phyloP scores from a whole-genome alignment of 2,888 invertebrate species.

The Diplolepis rosae region DNA sequence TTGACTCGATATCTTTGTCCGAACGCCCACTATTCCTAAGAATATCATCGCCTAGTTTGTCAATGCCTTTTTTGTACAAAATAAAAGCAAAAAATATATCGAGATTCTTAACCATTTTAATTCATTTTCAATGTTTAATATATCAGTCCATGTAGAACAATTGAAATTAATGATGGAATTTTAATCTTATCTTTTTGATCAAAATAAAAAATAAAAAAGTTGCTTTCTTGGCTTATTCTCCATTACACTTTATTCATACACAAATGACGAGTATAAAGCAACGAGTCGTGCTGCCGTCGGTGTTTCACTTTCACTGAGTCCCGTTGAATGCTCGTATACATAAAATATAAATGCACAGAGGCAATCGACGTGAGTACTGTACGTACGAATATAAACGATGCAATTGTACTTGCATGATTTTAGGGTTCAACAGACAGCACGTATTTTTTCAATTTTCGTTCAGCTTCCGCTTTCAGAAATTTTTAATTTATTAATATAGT shows the following conservation, averaged over 20 bases:
- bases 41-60: neutral
- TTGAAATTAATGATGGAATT: too few relatives aligned
- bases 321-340: conserved; percentile 33
- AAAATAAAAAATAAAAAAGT: conserved; percentile 23
- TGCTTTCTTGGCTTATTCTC: conserved; percentile 36
- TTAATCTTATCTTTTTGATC: too few relatives aligned
- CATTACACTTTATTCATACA: conserved; percentile 50
- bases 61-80: neutral
- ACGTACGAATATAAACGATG: conserved; percentile 30
- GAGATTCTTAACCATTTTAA: too few relatives aligned
- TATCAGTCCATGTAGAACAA: too few relatives aligned
- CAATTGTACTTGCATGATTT: conserved; percentile 26
- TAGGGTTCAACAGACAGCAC: conserved; percentile 26
- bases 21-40: neutral
- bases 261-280: conserved; percentile 54
- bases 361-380: conserved; percentile 21
- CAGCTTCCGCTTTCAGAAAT: neutral
- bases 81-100: too few relatives aligned
- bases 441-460: conserved; percentile 19
- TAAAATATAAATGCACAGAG: conserved; percentile 23
- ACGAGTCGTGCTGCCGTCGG: conserved; percentile 43
- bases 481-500: conserved; percentile 10
- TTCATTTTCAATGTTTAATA: too few relatives aligned
- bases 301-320: conserved; percentile 46
- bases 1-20: neutral